Base-by-base conservation (phyloP, 2,113 vertebrate genomes). In the Solenodon paradoxus region DNA sequence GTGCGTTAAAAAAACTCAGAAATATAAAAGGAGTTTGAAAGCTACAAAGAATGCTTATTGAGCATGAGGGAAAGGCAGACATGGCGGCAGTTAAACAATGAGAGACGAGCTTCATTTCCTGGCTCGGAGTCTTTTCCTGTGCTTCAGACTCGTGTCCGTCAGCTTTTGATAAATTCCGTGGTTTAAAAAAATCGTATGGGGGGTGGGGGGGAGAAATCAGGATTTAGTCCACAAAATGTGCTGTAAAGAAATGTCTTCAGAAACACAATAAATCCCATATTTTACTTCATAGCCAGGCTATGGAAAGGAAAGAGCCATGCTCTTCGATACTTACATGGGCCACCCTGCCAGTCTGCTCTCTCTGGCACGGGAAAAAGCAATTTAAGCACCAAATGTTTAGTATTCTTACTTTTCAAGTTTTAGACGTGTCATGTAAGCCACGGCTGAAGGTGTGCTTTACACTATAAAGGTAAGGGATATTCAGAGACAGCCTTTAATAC, bases 51-150 rank as follows among this genome's bases (percentile, higher is more conserved):
- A 87, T 72, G 83, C 86, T 87, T 88, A 74, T 12, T 91, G 84
- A 97, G 61, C 35, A 49, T 92, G 92, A 95, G 71, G 53, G 89
- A 84, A 90, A 92, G 89, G 95, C 94, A 93, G 75, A 69, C 26
- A 19, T 68, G 84, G 85, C 88, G 53, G 71, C 86, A 90, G 49
- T 63, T 49, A 95, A 78, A 61, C 35, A 91, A 42, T 68, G 85
- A 88, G 68, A 69, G 80, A 63, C 82, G 95, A 35, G 57, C 71
- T 84, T 87, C 59, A 82, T 94, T 79, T 82, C 61, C 86, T 90
- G 92, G 94, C 92, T 95, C 72, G 69, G 49, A 95, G 96, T 97
- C 89, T 93, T 84, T 92, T 96, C 47, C 89, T 97, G 92, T 97
- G 97, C 97, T 97, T 97, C 57, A 61, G 0, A 57, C 90, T 84